These are phyloP conservation scores for Terrapene triunguis DNA, from an alignment of 2,113 vertebrate genomes.

Conservation along the genomic window DNA sequence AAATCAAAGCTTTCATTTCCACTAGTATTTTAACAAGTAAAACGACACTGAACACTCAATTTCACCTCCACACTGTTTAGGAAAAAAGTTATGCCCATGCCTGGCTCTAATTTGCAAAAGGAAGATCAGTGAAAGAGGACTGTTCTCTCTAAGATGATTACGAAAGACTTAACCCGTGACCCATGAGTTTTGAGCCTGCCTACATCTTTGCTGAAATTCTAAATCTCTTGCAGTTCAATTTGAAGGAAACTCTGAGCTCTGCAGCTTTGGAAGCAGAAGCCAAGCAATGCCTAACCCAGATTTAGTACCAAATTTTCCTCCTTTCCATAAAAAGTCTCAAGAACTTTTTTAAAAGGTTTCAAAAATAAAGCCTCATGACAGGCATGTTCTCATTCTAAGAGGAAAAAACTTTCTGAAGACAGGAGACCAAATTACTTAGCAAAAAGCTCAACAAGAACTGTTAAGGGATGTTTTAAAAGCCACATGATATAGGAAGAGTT, in stretches of 20 bases:
- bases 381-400: not conserved
- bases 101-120: not conserved
- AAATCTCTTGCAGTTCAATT: not conserved
- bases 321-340: not conserved
- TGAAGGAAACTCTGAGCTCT: not conserved
- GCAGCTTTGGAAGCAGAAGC: not conserved
- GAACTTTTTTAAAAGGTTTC: not conserved
- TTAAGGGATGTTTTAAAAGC: not conserved
- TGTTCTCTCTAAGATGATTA: not conserved
- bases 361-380: not conserved
- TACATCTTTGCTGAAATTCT: not conserved
- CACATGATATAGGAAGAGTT: not conserved
- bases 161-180: fast-evolving
- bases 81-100: not conserved
- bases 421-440: not conserved
- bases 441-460: not conserved
- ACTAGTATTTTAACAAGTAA: not conserved
- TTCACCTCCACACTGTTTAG: not conserved
- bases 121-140: not conserved
- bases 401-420: not conserved
- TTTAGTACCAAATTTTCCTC: not conserved
- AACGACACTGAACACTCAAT: not conserved
- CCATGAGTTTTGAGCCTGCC: not conserved
- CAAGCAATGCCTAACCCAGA: not conserved
- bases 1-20: not conserved